Evolutionary conservation across 2,797 vertebrate genomes (phyloP).

Genomic region (Sebastes taczanowskii): DNA sequence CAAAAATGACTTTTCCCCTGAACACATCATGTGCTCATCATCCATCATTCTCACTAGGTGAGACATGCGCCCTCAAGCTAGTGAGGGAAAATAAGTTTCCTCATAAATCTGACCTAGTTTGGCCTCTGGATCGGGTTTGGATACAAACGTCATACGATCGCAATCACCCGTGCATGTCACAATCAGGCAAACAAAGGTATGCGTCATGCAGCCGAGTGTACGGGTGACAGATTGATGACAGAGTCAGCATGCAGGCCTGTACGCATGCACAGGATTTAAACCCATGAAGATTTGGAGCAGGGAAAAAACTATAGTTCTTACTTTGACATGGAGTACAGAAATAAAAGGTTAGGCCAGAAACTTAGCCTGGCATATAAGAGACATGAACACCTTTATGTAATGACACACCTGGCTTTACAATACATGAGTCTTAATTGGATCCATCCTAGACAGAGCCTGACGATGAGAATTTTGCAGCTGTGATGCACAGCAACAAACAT

Average conservation of each 20-base stretch:
- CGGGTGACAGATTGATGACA: conserved; percentile 43
- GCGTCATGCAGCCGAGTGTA: conserved; percentile 28
- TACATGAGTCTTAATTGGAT: conserved; percentile 38
- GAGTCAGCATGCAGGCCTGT: conserved; percentile 27
- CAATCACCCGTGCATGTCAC: conserved; percentile 45
- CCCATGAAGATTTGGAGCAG: not conserved
- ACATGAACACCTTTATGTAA: conserved; percentile 13
- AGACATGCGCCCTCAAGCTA: conserved; percentile 18
- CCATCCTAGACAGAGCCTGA: conserved; percentile 16
- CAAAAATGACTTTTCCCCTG: not conserved
- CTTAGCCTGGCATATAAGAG: not conserved
- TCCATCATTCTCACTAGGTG: conserved; percentile 15
- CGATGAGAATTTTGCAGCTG: not conserved
- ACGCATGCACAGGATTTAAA: conserved; percentile 40
- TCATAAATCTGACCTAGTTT: conserved; percentile 33
- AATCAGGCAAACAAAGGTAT: conserved; percentile 45
- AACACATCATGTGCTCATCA: conserved; percentile 30
- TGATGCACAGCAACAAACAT: not conserved
- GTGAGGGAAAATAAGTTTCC: conserved; percentile 17
- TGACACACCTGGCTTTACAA: conserved; percentile 4
- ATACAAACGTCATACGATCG: conserved; percentile 34
- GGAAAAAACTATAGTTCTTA: conserved; percentile 9
- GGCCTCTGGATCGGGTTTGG: conserved; percentile 17
- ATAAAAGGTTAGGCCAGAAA: conserved; percentile 17
- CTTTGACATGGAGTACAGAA: conserved; percentile 15